Conservation (phyloP, 2,113 vertebrate species). For the Clinocottus analis region DNA sequence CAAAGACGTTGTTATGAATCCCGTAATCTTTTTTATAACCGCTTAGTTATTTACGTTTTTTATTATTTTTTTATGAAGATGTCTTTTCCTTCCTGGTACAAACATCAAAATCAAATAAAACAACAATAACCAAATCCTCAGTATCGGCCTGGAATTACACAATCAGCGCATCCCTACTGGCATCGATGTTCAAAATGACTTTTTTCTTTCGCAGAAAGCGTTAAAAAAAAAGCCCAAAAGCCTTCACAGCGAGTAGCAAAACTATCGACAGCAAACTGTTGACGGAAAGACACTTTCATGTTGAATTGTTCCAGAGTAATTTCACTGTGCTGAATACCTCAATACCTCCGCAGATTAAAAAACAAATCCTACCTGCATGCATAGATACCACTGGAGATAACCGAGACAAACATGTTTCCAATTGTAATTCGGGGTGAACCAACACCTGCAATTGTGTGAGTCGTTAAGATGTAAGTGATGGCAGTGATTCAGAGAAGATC, state of each 20-base stretch:
- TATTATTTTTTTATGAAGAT: not conserved
- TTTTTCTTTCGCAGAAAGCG: not conserved
- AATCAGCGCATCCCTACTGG: not conserved
- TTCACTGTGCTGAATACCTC: not conserved
- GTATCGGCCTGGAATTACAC: not conserved
- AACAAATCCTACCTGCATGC: not conserved
- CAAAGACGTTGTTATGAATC: not conserved
- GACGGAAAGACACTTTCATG: not conserved
- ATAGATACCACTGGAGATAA: not conserved
- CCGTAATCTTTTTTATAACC: not conserved
- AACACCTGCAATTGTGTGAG: conserved; percentile 2
- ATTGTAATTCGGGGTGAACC: conserved; percentile 17
- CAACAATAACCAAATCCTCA: not conserved
- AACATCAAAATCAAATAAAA: not conserved
- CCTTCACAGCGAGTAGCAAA: not conserved
- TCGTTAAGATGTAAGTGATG: conserved; percentile 17
- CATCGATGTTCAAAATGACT: not conserved
- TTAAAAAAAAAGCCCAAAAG: not conserved
- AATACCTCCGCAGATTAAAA: not conserved
- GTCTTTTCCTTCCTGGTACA: not conserved
- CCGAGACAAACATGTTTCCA: not conserved
- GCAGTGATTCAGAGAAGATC: conserved; percentile 29
- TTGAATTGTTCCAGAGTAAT: not conserved
- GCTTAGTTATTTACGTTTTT: not conserved
- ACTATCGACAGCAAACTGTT: not conserved